A percentile compares a stretch with the other conserved stretches of the same genome.
phyloP scores from a whole-genome alignment of 1,140 invertebrate genomes.

The Aleiodes sp. region DNA sequence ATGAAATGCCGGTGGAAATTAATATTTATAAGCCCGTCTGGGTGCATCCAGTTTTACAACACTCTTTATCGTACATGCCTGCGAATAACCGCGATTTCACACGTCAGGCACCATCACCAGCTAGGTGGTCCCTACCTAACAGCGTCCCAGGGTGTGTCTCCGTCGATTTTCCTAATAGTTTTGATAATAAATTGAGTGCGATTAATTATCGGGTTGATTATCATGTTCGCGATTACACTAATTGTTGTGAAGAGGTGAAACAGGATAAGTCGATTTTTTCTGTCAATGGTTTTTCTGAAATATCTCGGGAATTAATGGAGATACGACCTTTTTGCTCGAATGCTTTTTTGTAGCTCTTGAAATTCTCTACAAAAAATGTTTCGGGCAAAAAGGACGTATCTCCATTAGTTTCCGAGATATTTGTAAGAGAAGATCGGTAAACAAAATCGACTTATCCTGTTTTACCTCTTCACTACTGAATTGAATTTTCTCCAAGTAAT shows the following conservation, averaged over 20 bases:
- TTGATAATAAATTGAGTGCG: neutral
- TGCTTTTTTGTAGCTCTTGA: too few species aligned
- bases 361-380: too few species aligned
- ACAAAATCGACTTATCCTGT: too few species aligned
- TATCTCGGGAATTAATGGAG: too few species aligned
- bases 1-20: constrained; percentile 39
- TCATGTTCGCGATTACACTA: constrained; percentile 11
- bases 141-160: neutral
- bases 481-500: constrained; percentile 22
- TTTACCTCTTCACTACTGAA: too few species aligned
- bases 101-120: neutral
- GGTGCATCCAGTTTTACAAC: neutral
- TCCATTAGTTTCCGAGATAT: too few species aligned
- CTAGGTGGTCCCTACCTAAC: neutral
- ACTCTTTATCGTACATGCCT: constrained; percentile 41
- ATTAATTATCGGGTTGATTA: constrained; percentile 26
- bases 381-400: too few species aligned
- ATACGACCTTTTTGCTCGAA: too few species aligned
- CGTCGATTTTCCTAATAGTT: neutral
- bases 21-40: constrained; percentile 56
- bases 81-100: constrained; percentile 25
- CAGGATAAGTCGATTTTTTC: too few species aligned
- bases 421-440: too few species aligned
- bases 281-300: too few species aligned
- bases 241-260: too few species aligned